These are phyloP conservation scores for Drosophila antonietae DNA, from an alignment of 2,888 invertebrate genomes.

Conservation along the genomic window DNA sequence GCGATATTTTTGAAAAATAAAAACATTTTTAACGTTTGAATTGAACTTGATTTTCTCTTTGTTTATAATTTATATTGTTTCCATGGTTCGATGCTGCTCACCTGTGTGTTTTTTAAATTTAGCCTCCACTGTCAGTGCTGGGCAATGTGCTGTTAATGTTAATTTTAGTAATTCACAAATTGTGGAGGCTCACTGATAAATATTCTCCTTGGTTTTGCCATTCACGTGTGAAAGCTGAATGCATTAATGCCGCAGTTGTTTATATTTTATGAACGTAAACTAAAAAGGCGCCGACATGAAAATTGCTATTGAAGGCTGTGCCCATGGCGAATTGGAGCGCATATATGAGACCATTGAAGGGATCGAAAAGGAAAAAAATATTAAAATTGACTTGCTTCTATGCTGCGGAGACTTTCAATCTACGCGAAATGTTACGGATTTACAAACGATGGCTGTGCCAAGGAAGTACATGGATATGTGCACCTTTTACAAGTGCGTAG, in stretches of 20 bases:
- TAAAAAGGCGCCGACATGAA: conserved; percentile 87
- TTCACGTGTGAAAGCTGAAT: conserved; percentile 3
- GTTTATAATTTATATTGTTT: not conserved
- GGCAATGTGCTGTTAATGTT: not conserved
- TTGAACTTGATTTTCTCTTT: not conserved
- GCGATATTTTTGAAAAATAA: conserved; percentile 77
- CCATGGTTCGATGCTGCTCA: not conserved
- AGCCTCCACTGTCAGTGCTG: conserved; percentile 12
- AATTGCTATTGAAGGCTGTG: conserved; percentile 98
- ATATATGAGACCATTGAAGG: conserved; percentile 94
- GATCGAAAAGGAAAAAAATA: conserved; percentile 90
- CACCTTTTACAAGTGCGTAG: conserved; percentile 93
- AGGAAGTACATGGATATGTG: conserved; percentile 95
- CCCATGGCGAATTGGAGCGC: conserved; percentile 98
- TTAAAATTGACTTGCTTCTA: conserved; percentile 94
- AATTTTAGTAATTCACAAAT: not conserved
- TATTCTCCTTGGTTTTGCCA: not conserved
- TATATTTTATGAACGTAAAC: conserved; percentile 40
- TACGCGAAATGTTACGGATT: conserved; percentile 94
- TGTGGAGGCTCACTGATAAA: conserved; percentile 9
- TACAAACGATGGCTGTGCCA: conserved; percentile 98
- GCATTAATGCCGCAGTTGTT: conserved; percentile 19
- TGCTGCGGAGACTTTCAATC: conserved; percentile 99
- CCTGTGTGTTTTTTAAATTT: not conserved
- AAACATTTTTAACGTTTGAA: conserved; percentile 74